Evolutionary conservation across 2,888 invertebrate species (phyloP).

Genomic region (Trichogramma dendrolimi): DNA sequence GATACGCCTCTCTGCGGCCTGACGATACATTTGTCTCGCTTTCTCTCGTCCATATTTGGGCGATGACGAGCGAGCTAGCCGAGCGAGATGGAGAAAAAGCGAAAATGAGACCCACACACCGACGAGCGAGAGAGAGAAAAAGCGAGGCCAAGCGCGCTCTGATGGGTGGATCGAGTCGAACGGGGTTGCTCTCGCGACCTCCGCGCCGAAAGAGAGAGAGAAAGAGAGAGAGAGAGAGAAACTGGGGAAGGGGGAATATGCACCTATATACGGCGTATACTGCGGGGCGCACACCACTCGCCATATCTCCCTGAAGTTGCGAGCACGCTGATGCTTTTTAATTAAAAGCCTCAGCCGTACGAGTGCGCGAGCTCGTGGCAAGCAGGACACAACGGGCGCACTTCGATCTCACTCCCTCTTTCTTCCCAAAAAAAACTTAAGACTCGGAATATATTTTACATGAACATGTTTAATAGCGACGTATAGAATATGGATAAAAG

Average conservation of each 20-base stretch:
- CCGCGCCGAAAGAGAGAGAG: constrained; percentile 10
- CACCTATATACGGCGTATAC: too few species aligned
- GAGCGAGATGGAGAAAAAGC: not conserved
- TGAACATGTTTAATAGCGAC: too few species aligned
- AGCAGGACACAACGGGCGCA: too few species aligned
- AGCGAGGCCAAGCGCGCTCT: not conserved
- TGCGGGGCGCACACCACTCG: not conserved
- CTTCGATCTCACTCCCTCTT: too few species aligned
- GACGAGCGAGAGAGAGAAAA: not conserved
- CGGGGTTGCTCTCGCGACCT: constrained; percentile 13
- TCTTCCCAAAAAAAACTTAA: too few species aligned
- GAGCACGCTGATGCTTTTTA: not conserved
- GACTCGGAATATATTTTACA: too few species aligned
- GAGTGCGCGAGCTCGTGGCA: too few species aligned
- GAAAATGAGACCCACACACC: not conserved
- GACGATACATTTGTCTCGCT: not conserved
- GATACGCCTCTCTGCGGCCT: not conserved
- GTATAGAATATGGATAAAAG: too few species aligned
- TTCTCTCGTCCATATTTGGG: not conserved
- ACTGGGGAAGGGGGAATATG: too few species aligned
- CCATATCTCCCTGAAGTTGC: not conserved
- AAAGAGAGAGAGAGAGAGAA: not conserved
- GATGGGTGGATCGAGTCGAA: constrained; percentile 13
- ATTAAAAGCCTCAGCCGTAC: too few species aligned
- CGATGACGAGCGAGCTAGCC: not conserved